phyloP scores from a whole-genome alignment of 2,113 vertebrate species.

The Elaphurus davidianus region DNA sequence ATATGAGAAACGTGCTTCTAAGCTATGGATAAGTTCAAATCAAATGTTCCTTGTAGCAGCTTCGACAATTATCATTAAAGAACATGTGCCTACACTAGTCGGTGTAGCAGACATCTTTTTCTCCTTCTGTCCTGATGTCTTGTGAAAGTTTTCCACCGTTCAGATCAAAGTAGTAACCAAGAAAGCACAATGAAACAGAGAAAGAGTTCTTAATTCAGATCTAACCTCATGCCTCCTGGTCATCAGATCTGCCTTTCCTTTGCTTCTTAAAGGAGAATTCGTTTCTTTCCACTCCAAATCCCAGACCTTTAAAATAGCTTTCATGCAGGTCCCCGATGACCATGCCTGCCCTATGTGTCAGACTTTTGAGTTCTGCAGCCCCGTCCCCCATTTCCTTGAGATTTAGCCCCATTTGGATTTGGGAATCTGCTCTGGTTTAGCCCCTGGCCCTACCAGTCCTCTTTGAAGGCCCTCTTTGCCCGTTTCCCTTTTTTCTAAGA shows the following conservation, averaged over 20 bases:
- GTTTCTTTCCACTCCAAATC: background rate
- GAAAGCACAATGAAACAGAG: background rate
- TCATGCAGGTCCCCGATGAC: fast-evolving
- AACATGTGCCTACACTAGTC: background rate
- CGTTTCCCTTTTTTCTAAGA: background rate
- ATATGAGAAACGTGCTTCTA: background rate
- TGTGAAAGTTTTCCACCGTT: background rate
- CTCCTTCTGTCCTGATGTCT: background rate
- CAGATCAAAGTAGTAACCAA: background rate
- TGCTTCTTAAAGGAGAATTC: background rate
- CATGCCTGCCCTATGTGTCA: no score
- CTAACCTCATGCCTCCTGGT: background rate
- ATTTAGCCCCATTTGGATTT: background rate
- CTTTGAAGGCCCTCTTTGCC: background rate
- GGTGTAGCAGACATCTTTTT: background rate
- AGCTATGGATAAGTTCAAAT: background rate
- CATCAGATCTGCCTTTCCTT: background rate
- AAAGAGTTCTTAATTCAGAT: fast-evolving
- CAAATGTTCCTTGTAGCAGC: background rate
- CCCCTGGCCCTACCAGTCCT: background rate
- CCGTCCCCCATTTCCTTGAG: background rate
- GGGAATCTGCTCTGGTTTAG: background rate
- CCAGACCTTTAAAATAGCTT: background rate
- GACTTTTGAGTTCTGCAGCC: fast-evolving
- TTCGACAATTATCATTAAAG: no score